phyloP scores from a whole-genome alignment of 2,113 vertebrate species.

The Apodemus speciosus region DNA sequence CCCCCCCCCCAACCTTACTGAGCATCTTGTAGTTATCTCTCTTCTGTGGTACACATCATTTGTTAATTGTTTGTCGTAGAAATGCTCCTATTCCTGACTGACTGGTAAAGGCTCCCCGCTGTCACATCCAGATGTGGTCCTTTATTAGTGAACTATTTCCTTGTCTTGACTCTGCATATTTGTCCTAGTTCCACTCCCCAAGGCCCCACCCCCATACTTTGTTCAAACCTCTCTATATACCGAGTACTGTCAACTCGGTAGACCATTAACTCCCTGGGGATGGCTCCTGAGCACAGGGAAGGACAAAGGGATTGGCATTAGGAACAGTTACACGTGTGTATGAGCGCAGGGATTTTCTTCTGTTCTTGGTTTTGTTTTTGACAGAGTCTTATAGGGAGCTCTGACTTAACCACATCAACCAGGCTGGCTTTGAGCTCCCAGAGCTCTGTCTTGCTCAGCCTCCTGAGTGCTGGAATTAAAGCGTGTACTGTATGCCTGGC shows the following conservation, averaged over 20 bases:
- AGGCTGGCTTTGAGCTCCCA: not conserved
- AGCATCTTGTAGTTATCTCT: constrained; percentile 5
- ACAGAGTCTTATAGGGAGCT: not conserved
- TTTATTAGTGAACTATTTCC: not conserved
- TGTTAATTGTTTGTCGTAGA: not conserved
- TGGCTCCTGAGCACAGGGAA: not conserved
- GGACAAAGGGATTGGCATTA: not conserved
- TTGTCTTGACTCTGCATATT: not conserved
- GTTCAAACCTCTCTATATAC: not conserved
- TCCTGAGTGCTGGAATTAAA: not conserved
- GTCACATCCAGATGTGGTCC: not conserved
- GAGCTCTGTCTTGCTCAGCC: not conserved
- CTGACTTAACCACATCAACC: not conserved
- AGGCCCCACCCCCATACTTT: not conserved
- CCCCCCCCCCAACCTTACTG: not conserved
- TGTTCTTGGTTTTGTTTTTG: not conserved
- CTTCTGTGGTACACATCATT: not conserved
- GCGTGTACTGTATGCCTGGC: not conserved
- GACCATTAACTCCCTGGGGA: not conserved
- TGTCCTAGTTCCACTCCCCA: not conserved
- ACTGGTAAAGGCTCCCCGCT: not conserved
- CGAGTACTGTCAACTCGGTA: not conserved
- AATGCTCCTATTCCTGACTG: not conserved
- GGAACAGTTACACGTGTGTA: not conserved
- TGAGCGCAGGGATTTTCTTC: not conserved